Evolutionary conservation across 2,113 vertebrate species (phyloP).

Genomic region (Vulpes ferrilata): DNA sequence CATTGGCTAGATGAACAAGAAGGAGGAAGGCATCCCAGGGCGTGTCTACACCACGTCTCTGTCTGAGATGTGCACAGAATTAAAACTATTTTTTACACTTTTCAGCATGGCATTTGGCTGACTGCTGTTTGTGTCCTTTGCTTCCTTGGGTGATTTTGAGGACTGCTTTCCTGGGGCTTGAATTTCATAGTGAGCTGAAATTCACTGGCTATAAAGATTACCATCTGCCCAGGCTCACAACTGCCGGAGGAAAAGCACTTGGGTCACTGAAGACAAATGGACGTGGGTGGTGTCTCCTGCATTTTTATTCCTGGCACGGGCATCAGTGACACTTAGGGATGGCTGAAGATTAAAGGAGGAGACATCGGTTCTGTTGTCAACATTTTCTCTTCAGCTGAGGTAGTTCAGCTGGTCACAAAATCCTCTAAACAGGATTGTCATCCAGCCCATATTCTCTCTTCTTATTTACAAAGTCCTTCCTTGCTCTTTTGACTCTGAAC

Average conservation of each 20-base stretch:
- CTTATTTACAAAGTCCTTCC: neutral
- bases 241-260: neutral
- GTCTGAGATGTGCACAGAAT: neutral
- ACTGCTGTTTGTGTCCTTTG: neutral
- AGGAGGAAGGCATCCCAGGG: neutral
- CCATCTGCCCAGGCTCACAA: neutral
- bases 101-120: neutral
- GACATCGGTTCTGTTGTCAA: neutral
- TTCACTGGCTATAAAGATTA: neutral
- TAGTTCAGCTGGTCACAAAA: neutral
- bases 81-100: neutral
- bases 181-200: neutral
- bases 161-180: slow-evolving; percentile 25
- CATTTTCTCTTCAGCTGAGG: neutral
- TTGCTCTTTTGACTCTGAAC: slow-evolving; percentile 11
- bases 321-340: neutral
- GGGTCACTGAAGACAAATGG: neutral
- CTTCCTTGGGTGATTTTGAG: slow-evolving; percentile 28
- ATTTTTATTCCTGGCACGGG: neutral
- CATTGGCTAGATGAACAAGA: neutral
- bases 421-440: neutral
- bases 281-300: neutral
- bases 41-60: neutral
- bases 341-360: neutral
- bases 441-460: neutral